Base-by-base conservation (phyloP, 1,140 invertebrate species). In the Trypoxylus dichotomus region DNA sequence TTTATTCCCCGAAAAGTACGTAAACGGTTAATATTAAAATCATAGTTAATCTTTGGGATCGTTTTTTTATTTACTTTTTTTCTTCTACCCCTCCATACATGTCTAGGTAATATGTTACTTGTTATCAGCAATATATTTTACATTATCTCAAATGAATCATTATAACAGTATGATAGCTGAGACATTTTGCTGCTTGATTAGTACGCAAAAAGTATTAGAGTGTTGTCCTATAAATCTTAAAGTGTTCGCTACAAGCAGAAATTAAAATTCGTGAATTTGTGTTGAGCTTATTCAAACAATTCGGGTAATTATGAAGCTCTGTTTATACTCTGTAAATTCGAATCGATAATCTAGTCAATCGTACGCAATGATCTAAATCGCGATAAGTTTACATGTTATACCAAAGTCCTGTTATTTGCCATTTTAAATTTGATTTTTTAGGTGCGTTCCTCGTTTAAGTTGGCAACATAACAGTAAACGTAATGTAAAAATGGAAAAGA, bases 391-490 rank as follows among this genome's bases (percentile, higher is more conserved):
- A 7, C 32, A 37, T 37, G 10, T 37, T 37, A 37, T 37, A 37
- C 1, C 32, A 37, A 37, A 37, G 32, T 37, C 32, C 32, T 37
- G 47, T 63, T 24, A 63, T 2, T 10, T 63, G n/a, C 60, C 1
- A 25, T 63, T 21, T 21, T 63, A n/a, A n/a, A n/a, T 21, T 63
- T 63, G 60, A 63, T 24, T 21, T 63, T 63, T 63, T 21, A 24
- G 24, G 60, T 1, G 19, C 19, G 25, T 11, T 63, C n/a, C 10
- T 21, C 19, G 8, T 63, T 63, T 63, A 63, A 63, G 60, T 63
- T 63, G 60, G 60, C 60, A 63, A 63, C 60, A 47, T 63, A 63
- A 63, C 60, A 63, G 60, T 63, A 63, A 63, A 63, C 60, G 60
- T 63, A 63, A 63, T 63, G 25, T 25, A 63, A 63, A 63, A 63